Base-by-base conservation (phyloP, 2,888 invertebrate genomes). In the Aphodius granarius region DNA sequence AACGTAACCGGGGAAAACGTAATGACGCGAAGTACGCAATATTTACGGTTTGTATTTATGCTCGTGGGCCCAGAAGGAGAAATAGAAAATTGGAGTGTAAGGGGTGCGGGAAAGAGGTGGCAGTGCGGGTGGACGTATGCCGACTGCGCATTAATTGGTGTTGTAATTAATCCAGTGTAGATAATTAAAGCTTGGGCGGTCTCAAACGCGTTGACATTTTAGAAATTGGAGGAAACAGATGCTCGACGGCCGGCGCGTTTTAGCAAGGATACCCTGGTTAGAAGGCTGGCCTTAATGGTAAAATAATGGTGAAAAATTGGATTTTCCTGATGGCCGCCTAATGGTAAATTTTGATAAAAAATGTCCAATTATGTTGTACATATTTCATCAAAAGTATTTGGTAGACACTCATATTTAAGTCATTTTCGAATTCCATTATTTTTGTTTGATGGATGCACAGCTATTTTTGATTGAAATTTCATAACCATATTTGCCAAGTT, bases 171-270 rank as follows among this genome's bases (percentile, higher is more conserved):
- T 79, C 78, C 77, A 72, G 73, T 63, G 78, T 43, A 43, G 78
- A 80, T 80, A 79, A 80, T 80, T 80, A 80, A 79, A 80, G 78
- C 76, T 74, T 23, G 73, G 76, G 43, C 43, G 43, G 43, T 43
- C 43, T 43, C 43, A 43, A 73, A 73, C 76, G 75, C 72, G 79
- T 77, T 80, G 79, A 78, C 80, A 77, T 79, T 79, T 77, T 78
- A 79, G 79, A 80, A 80, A 80, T 80, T 77, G 77, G 66, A 75
- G 78, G 78, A 79, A 79, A 79, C 74, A 74, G 74, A 73, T 73
- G 73, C 76, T 63, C 43, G 43, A 13, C 43, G 13, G 13, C 43
- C 43, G 13, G 13, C 43, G 43, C 23, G n/a, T 21, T 3, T n/a
- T 21, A 66, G 66, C 66, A 23, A 23, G 23, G 5, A 4, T 5